Percentiles rank a stretch among this genome's conserved stretches.
phyloP scores from a whole-genome alignment of 2,888 invertebrate genomes.

The Tanytarsus gracilentus region DNA sequence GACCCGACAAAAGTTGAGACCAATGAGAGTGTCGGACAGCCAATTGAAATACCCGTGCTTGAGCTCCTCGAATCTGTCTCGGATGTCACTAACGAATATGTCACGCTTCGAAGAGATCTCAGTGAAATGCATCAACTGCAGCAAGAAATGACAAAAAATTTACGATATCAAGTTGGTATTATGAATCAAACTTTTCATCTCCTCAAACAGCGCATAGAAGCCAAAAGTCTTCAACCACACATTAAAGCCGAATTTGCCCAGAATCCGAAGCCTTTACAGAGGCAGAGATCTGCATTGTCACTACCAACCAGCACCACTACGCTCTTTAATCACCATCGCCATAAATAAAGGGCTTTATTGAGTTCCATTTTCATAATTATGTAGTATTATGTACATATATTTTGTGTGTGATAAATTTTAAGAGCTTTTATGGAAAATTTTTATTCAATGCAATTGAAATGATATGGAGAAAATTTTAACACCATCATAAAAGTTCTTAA shows the following conservation, averaged over 20 bases:
- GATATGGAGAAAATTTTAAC: too few species aligned
- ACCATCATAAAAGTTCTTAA: too few species aligned
- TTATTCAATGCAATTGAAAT: too few species aligned
- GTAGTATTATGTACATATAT: too few species aligned
- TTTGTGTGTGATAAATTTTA: too few species aligned
- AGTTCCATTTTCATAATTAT: too few species aligned
- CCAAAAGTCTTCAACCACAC: constrained; percentile 22
- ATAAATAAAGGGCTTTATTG: constrained; percentile 25
- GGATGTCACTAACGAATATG: constrained; percentile 70
- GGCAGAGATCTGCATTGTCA: constrained; percentile 17
- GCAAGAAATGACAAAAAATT: constrained; percentile 64
- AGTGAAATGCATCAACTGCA: constrained; percentile 72
- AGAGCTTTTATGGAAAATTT: too few species aligned
- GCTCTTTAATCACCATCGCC: constrained; percentile 11
- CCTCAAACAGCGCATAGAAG: constrained; percentile 58
- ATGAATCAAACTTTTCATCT: constrained; percentile 66
- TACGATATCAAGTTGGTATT: constrained; percentile 55
- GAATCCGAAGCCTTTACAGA: background rate
- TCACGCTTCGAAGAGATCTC: constrained; percentile 66
- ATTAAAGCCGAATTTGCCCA: constrained; percentile 19
- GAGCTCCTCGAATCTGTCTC: constrained; percentile 66
- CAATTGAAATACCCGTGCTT: constrained; percentile 54
- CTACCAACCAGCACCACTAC: constrained; percentile 15
- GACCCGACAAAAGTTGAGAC: constrained; percentile 34
- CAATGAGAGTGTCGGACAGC: constrained; percentile 39